Conservation (phyloP, 2,797 vertebrate genomes). For the Thaleichthys pacificus region DNA sequence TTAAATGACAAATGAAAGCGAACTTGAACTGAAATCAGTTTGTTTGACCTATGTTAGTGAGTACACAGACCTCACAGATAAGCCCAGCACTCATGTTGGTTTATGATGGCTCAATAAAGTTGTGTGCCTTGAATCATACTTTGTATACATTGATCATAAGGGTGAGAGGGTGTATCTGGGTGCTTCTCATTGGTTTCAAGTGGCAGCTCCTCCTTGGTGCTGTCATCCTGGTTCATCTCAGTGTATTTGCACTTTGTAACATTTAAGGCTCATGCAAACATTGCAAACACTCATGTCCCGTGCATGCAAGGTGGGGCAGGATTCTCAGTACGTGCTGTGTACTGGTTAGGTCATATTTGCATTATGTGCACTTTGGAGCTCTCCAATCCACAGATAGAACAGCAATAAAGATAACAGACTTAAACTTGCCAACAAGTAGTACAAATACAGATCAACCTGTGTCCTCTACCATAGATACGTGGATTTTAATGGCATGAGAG, state of each 20-base stretch:
- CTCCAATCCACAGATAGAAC: constrained; percentile 46
- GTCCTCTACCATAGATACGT: constrained; percentile 20
- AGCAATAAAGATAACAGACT: constrained; percentile 67
- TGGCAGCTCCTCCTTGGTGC: not conserved
- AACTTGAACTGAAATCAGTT: not conserved
- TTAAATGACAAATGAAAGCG: not conserved
- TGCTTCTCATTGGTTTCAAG: not conserved
- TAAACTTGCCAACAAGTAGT: constrained; percentile 40
- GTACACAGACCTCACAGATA: constrained; percentile 32
- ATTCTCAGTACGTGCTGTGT: constrained; percentile 18
- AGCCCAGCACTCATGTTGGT: constrained; percentile 21
- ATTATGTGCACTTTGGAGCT: constrained; percentile 65
- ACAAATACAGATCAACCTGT: constrained; percentile 34
- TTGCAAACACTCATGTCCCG: not conserved
- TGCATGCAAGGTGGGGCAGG: not conserved
- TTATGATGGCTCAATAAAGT: constrained; percentile 22
- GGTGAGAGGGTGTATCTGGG: not conserved
- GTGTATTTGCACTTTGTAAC: no score
- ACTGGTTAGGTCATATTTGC: constrained; percentile 36
- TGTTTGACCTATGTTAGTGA: not conserved
- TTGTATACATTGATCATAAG: not conserved
- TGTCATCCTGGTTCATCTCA: not conserved
- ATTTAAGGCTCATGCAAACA: no score
- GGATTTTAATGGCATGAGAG: constrained; percentile 16
- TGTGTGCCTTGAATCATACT: not conserved